A percentile compares a stretch with the other conserved stretches of the same genome.
Conservation (phyloP, 1,140 invertebrate species). For the Diachasma alloeum region DNA sequence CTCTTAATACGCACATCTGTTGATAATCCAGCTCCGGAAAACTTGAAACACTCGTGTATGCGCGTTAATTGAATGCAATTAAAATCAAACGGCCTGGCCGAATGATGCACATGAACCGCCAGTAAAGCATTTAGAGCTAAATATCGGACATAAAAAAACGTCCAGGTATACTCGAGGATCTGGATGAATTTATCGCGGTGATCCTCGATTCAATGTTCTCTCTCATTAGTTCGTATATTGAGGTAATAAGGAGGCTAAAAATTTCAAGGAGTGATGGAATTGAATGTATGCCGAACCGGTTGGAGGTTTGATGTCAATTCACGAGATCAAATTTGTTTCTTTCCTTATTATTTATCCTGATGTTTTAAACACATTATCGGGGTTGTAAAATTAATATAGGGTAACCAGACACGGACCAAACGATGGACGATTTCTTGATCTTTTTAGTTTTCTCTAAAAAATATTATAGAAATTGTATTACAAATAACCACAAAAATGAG, state of each 20-base stretch:
- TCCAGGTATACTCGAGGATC: conserved; percentile 42
- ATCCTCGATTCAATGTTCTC: not conserved
- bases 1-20: not conserved
- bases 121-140: not conserved
- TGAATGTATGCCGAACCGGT: not conserved
- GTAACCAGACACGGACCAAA: too few relatives aligned
- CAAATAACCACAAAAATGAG: too few relatives aligned
- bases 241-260: not conserved
- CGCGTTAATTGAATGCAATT: not conserved
- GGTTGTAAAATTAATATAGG: too few relatives aligned
- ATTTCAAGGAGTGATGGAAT: not conserved
- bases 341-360: not conserved
- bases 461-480: too few relatives aligned
- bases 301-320: not conserved
- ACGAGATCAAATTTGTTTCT: not conserved
- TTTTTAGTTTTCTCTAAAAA: too few relatives aligned
- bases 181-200: conserved; percentile 15
- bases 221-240: not conserved
- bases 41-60: not conserved
- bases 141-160: conserved; percentile 42
- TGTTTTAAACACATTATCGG: not conserved
- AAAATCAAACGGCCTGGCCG: not conserved
- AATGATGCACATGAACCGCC: not conserved
- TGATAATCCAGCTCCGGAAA: not conserved
- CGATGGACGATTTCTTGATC: too few relatives aligned